Percentiles rank a stretch among this genome's conserved stretches.
Evolutionary conservation across 2,888 invertebrate genomes (phyloP).

Genomic region (Cataglyphis cursor): DNA sequence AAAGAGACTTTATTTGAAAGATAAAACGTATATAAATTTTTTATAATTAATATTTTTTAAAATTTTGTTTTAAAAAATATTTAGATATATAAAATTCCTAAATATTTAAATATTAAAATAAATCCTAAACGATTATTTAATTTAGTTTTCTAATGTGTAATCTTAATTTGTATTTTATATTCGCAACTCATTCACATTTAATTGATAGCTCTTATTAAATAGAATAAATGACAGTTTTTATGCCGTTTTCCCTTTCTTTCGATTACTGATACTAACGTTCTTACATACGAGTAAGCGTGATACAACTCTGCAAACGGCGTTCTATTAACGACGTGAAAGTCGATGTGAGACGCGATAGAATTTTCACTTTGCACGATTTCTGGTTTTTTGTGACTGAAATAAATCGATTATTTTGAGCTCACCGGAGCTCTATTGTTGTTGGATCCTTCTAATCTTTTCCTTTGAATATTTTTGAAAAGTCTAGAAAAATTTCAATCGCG

Average conservation of each 20-base stretch:
- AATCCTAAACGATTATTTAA: not conserved
- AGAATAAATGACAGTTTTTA: not conserved
- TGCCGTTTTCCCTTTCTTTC: constrained; percentile 73
- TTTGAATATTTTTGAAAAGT: not conserved
- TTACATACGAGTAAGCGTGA: constrained; percentile 50
- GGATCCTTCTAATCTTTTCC: not conserved
- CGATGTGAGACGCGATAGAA: constrained; percentile 59
- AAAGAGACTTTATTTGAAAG: not conserved
- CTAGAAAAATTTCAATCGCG: not conserved
- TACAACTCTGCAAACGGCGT: constrained; percentile 30
- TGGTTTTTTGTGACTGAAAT: constrained; percentile 22
- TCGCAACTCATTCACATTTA: not conserved
- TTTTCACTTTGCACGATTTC: constrained; percentile 70
- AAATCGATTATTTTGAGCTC: not conserved
- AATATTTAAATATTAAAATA: not conserved
- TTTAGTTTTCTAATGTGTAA: not conserved
- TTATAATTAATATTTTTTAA: not conserved
- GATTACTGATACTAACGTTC: constrained; percentile 63
- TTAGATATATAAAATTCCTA: not conserved
- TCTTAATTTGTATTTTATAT: not conserved
- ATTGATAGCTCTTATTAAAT: not conserved
- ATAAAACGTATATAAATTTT: not conserved
- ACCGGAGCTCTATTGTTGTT: not conserved
- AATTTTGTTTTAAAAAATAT: not conserved
- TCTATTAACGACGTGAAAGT: constrained; percentile 73